These are phyloP conservation scores for Chymomyza caudatula DNA, from an alignment of 2,888 invertebrate genomes.

Conservation along the genomic window DNA sequence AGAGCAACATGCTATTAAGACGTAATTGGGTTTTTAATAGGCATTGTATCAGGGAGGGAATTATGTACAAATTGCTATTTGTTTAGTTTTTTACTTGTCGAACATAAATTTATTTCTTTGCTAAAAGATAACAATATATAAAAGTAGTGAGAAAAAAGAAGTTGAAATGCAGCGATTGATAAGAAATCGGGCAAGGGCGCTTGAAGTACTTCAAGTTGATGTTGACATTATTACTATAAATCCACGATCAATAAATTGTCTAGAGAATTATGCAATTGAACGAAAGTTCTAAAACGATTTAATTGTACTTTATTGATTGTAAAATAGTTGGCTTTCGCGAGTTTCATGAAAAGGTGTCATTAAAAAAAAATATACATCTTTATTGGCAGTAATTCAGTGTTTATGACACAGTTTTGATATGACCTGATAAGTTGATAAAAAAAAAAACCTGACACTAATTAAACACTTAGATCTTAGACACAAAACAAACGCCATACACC, in stretches of 20 bases:
- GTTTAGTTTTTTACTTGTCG: constrained; percentile 50
- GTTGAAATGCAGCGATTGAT: background rate
- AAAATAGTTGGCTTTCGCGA: background rate
- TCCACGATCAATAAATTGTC: background rate
- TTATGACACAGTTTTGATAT: background rate
- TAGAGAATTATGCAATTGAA: background rate
- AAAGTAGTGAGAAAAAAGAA: constrained; percentile 22
- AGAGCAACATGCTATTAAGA: constrained; percentile 51
- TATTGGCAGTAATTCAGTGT: background rate
- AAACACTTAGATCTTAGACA: too few species aligned
- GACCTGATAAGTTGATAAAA: background rate
- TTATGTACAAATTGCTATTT: constrained; percentile 61
- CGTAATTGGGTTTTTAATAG: constrained; percentile 71
- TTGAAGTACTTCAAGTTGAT: background rate
- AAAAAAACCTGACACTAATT: too few species aligned
- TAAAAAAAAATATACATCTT: background rate
- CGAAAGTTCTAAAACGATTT: background rate
- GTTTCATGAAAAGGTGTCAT: background rate
- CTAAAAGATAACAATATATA: background rate
- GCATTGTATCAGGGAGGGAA: constrained; percentile 58
- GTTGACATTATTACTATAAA: background rate
- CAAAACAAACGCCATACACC: too few species aligned
- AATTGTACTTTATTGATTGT: background rate
- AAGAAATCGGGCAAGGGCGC: background rate
- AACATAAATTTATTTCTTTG: constrained; percentile 50